A percentile compares a stretch with the other conserved stretches of the same genome.
These are phyloP conservation scores for Rafetus swinhoei DNA, from an alignment of 2,113 vertebrate species.

Conservation along the genomic window DNA sequence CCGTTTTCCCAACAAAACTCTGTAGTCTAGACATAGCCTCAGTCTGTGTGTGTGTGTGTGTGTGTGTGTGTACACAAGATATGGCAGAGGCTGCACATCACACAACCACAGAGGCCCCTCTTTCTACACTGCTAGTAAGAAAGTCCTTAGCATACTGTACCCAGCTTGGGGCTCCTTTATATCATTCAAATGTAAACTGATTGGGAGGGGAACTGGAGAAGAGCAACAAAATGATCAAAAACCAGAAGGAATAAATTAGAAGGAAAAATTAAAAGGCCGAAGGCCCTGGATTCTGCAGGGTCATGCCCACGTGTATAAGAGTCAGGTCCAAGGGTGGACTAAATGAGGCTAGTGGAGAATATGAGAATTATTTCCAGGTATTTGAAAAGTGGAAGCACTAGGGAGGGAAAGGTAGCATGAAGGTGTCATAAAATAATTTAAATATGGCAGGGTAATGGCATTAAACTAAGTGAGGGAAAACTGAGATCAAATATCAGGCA, in stretches of 20 bases:
- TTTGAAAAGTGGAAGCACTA: background rate
- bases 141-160: background rate
- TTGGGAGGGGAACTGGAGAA: constrained; percentile 33
- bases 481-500: background rate
- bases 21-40: too few species aligned
- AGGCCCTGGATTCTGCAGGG: background rate
- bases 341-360: background rate
- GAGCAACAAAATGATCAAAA: background rate
- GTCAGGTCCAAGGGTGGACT: background rate
- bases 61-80: background rate
- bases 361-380: background rate
- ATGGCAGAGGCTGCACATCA: constrained; percentile 34
- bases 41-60: background rate
- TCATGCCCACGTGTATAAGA: background rate
- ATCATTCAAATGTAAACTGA: background rate
- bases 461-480: constrained; percentile 20
- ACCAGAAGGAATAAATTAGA: background rate
- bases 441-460: background rate
- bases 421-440: background rate
- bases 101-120: constrained; percentile 50
- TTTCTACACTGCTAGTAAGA: background rate
- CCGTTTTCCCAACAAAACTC: too few species aligned
- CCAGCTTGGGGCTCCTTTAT: background rate
- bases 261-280: constrained; percentile 5
- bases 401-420: background rate